Percentiles rank a stretch among this genome's conserved stretches.
These are phyloP conservation scores for Rhynchonycteris naso DNA, from an alignment of 2,797 vertebrate species.

Conservation along the genomic window DNA sequence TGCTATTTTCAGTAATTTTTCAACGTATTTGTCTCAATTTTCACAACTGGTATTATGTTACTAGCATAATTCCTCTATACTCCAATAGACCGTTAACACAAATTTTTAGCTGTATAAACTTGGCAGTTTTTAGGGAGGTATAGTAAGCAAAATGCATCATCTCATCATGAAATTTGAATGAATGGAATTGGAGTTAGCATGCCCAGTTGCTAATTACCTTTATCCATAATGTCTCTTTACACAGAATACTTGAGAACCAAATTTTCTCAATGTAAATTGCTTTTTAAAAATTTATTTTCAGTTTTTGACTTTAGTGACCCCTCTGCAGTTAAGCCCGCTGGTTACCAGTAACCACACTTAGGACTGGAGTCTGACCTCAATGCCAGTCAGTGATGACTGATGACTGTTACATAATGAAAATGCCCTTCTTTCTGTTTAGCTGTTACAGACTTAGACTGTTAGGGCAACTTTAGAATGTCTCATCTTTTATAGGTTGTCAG, in stretches of 20 bases:
- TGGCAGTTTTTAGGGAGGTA: background rate
- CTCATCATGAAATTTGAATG: slow-evolving; percentile 13
- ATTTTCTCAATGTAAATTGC: background rate
- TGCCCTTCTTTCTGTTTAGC: background rate
- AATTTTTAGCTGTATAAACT: background rate
- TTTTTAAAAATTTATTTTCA: slow-evolving; percentile 24
- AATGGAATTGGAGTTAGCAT: slow-evolving; percentile 32
- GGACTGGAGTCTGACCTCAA: background rate
- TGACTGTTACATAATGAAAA: background rate
- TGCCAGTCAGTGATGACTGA: background rate
- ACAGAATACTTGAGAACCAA: background rate
- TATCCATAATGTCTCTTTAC: background rate
- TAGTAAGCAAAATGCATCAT: background rate
- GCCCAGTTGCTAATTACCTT: background rate
- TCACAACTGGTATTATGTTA: background rate
- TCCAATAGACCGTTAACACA: background rate
- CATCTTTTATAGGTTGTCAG: background rate
- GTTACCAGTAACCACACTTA: background rate
- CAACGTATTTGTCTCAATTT: slow-evolving; percentile 22
- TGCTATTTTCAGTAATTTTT: background rate
- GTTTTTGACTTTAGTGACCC: background rate
- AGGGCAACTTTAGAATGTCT: background rate
- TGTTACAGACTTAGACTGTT: background rate
- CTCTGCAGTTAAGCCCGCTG: background rate
- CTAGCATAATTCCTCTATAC: slow-evolving; percentile 3